Conservation (phyloP, 2,797 vertebrate species). For the Ptychobarbus kaznakovi region DNA sequence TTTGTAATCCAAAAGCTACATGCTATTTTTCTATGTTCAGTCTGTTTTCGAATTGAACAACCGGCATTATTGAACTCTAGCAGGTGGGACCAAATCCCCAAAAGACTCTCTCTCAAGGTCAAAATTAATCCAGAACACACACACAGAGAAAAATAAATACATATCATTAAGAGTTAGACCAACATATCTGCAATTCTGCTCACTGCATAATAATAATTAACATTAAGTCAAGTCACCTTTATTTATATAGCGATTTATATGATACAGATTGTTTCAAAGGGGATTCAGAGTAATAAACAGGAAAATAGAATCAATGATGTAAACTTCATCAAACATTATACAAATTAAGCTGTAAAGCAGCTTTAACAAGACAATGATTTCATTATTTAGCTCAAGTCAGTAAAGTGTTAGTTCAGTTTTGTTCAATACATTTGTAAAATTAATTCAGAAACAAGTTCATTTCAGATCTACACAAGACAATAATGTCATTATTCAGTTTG, state of each 20-base stretch:
- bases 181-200: not conserved
- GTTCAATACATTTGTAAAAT: not conserved
- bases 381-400: not conserved
- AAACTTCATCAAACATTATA: not conserved
- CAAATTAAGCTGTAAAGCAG: not conserved
- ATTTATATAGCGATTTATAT: not conserved
- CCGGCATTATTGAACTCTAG: not conserved
- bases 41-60: constrained; percentile 8
- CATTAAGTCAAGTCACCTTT: not conserved
- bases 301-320: not conserved
- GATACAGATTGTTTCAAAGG: not conserved
- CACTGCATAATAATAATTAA: not conserved
- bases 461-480: no score
- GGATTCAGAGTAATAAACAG: not conserved
- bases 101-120: constrained; percentile 25
- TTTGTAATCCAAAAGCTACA: constrained; percentile 37
- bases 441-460: no score
- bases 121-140: constrained; percentile 6
- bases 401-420: not conserved
- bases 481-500: not conserved
- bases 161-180: not conserved
- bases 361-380: not conserved
- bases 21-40: constrained; percentile 5
- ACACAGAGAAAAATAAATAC: not conserved
- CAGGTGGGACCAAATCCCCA: constrained; percentile 32